Base-by-base conservation (phyloP, 2,797 vertebrate species). In the Clamator glandarius region DNA sequence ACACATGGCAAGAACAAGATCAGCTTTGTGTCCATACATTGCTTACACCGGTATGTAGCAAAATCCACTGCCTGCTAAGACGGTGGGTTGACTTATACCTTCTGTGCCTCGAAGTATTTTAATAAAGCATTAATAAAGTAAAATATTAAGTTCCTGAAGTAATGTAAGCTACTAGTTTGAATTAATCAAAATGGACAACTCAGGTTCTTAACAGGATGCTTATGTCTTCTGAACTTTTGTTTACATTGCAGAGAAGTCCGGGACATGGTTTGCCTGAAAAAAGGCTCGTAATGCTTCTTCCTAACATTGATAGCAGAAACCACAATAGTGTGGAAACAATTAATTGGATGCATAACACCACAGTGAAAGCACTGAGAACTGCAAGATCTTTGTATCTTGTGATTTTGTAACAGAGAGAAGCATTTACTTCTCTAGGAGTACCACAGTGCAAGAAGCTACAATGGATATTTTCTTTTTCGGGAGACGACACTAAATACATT, bases 281-380 rank as follows among this genome's bases (percentile, higher is more conserved):
- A 87, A 73, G 80, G 24, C 66, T 86, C 33, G 48, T 62, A 92
- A 76, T 86, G 24, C 35, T 87, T 87, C 81, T 89, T 69, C 35
- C 39, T 91, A 87, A 95, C 88, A 93, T 59, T 90, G 39, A 84
- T 91, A 92, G 67, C 28, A 86, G 48, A 80, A 36, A n/a, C 52
- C 39, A 86, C 8, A 55, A 21, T 42, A 64, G n/a, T 74, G 51
- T 84, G 85, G 82, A 89, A 96, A 85, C 75, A 74, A 52, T 63
- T 76, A 59, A 91, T 64, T 87, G 89, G 88, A 51, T 62, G 15
- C 18, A 29, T 41, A 59, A 44, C 44, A 26, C 63, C 70, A 48
- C 46, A 74, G 19, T 17, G 39, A 78, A 92, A 62, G 16, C 46
- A 69, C 24, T 54, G 31, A 51, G 46, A 54, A 58, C 48, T 61